Percentiles rank a stretch among this genome's conserved stretches.
phyloP scores from a whole-genome alignment of 2,888 invertebrate genomes.

The Dryococelus australis region DNA sequence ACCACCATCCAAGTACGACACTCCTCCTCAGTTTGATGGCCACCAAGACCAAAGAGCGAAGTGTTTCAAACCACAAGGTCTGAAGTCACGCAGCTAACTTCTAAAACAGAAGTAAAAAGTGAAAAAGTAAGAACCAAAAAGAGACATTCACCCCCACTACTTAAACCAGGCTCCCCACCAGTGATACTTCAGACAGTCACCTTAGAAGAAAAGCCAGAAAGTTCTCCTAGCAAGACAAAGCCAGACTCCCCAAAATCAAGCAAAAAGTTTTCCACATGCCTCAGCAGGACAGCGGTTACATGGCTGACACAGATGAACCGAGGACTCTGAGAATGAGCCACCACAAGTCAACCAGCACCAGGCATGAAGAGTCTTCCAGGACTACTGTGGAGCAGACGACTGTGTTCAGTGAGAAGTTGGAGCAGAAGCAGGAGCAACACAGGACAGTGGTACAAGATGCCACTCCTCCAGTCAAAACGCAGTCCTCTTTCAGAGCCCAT shows the following conservation, averaged over 20 bases:
- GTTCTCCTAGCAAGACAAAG: slow-evolving; percentile 52
- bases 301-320: slow-evolving; percentile 75
- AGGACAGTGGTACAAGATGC: slow-evolving; percentile 38
- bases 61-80: slow-evolving; percentile 35
- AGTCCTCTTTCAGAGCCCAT: slow-evolving; percentile 37
- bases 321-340: slow-evolving; percentile 52
- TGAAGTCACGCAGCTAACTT: slow-evolving; percentile 30
- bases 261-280: slow-evolving; percentile 56
- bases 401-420: slow-evolving; percentile 45
- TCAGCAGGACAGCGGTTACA: slow-evolving; percentile 67
- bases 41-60: slow-evolving; percentile 51
- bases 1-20: slow-evolving; percentile 65
- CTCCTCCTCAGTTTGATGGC: slow-evolving; percentile 60
- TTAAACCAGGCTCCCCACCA: slow-evolving; percentile 59
- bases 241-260: slow-evolving; percentile 64
- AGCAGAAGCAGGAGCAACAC: slow-evolving; percentile 38
- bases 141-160: slow-evolving; percentile 53
- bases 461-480: slow-evolving; percentile 37
- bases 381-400: slow-evolving; percentile 48
- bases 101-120: slow-evolving; percentile 43
- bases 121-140: slow-evolving; percentile 47
- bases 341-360: slow-evolving; percentile 53
- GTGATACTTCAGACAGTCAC: slow-evolving; percentile 55
- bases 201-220: slow-evolving; percentile 41
- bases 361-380: slow-evolving; percentile 52